Percentiles rank a stretch among this genome's conserved stretches.
Evolutionary conservation across 30 jellyfish, hydroid and myxozoan genomes (phyloP).

Genomic region (Morbakka virulenta): DNA sequence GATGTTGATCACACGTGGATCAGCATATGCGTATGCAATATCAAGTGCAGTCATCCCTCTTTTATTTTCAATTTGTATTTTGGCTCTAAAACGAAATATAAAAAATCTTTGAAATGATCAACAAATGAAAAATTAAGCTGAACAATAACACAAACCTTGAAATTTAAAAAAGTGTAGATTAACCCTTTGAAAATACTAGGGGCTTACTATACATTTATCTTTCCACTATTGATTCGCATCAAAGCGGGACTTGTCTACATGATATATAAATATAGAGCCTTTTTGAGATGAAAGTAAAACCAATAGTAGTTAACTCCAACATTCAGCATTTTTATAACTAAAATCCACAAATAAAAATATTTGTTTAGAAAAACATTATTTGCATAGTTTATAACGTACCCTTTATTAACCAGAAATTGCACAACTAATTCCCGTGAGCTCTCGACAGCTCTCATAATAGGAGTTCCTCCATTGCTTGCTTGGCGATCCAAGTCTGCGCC

Average conservation of each 20-base stretch:
- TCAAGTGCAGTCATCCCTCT: conserved; percentile 73
- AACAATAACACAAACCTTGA: no score
- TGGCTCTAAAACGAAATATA: conserved; percentile 53
- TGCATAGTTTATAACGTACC: no score
- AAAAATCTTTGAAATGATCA: neutral
- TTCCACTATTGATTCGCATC: no score
- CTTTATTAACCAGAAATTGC: conserved; percentile 65
- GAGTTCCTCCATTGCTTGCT: conserved; percentile 90
- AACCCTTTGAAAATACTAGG: no score
- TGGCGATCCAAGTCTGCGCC: conserved; percentile 88
- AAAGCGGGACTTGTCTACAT: no score
- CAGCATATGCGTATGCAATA: conserved; percentile 78
- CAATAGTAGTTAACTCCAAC: no score
- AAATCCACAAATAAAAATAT: neutral
- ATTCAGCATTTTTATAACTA: no score
- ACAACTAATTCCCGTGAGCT: conserved; percentile 75
- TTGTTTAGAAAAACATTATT: neutral
- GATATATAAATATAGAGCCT: no score
- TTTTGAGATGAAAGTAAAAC: no score
- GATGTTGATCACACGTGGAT: conserved; percentile 58
- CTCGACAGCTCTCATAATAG: conserved; percentile 93
- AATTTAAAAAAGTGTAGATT: neutral
- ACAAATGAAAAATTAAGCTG: neutral
- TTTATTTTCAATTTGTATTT: conserved; percentile 69
- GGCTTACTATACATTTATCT: no score